phyloP scores from a whole-genome alignment of 2,797 vertebrate genomes.

The Macrochelys suwanniensis region DNA sequence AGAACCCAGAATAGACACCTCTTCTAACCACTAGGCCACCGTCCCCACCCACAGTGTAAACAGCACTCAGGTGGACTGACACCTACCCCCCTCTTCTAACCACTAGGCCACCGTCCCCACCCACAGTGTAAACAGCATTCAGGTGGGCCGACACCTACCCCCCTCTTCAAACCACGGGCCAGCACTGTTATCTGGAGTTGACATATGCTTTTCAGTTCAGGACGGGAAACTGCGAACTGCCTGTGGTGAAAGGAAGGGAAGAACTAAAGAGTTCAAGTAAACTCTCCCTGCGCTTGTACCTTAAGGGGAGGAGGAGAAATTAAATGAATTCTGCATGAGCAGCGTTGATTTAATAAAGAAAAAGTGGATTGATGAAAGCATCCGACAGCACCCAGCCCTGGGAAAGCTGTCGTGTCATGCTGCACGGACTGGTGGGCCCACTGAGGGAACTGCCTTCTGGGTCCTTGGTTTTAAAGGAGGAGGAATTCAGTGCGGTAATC shows the following conservation, averaged over 20 bases:
- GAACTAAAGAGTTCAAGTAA: not conserved
- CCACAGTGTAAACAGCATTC: not conserved
- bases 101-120: not conserved
- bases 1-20: not conserved
- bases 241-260: not conserved
- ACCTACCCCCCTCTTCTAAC: not conserved
- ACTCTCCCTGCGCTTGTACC: not conserved
- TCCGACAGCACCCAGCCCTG: not conserved
- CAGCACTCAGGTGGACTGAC: not conserved
- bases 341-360: not conserved
- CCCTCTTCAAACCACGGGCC: not conserved
- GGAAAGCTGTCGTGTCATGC: not conserved
- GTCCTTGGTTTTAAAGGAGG: conserved; percentile 42
- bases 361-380: not conserved
- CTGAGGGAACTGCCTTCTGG: conserved; percentile 30
- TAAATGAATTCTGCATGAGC: not conserved
- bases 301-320: not conserved
- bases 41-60: not conserved
- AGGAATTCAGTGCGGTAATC: conserved; percentile 66
- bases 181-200: not conserved
- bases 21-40: not conserved
- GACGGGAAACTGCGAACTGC: not conserved
- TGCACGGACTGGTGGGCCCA: not conserved
- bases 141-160: not conserved
- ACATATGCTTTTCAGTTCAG: not conserved